Evolutionary conservation across 2,797 vertebrate species (phyloP).

Genomic region (Esox lucius): DNA sequence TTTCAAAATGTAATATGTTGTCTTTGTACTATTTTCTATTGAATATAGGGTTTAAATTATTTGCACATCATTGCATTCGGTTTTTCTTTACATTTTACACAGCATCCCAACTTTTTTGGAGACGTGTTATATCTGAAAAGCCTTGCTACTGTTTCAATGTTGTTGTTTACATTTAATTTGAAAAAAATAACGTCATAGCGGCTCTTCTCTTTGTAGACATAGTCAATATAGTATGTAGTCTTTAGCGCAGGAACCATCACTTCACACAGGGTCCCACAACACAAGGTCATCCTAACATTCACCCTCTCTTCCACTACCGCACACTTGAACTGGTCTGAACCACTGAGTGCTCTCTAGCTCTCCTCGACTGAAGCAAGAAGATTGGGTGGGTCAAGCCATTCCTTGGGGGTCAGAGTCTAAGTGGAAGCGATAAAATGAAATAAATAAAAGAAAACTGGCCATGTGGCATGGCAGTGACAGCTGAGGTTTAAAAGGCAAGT

Average conservation of each 20-base stretch:
- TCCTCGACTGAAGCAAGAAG: not conserved
- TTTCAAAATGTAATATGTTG: no score
- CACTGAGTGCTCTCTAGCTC: not conserved
- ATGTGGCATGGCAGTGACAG: slow-evolving; percentile 34
- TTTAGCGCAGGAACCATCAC: slow-evolving; percentile 8
- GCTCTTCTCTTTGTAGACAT: no score
- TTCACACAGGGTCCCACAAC: not conserved
- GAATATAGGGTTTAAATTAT: no score
- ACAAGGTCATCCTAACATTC: slow-evolving; percentile 13
- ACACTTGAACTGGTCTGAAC: not conserved
- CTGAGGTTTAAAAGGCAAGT: slow-evolving; percentile 16
- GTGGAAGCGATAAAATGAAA: slow-evolving; percentile 44
- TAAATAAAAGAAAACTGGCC: slow-evolving; percentile 28
- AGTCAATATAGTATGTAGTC: not conserved
- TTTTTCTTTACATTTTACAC: no score
- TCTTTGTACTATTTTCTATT: no score
- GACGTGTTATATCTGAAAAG: not conserved
- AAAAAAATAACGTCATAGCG: not conserved
- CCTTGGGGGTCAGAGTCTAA: slow-evolving; percentile 42
- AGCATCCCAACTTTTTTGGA: no score
- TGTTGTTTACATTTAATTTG: not conserved
- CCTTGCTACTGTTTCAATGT: not conserved
- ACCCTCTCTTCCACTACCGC: not conserved
- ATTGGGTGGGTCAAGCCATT: slow-evolving; percentile 33
- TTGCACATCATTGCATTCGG: no score